Base-by-base conservation (phyloP, 2,888 invertebrate genomes). In the Chaitophorus viminalis region DNA sequence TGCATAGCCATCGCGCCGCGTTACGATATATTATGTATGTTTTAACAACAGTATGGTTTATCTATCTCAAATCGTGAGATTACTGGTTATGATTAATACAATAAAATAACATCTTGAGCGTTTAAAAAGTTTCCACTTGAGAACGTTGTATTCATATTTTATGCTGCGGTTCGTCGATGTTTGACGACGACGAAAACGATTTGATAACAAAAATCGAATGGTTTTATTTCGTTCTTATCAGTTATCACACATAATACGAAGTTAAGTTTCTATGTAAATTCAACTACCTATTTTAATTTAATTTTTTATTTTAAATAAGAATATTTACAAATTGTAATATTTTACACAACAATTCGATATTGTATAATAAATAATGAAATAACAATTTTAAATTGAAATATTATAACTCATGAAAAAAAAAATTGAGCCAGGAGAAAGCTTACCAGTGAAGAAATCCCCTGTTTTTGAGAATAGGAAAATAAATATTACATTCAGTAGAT, bases 1-100 rank as follows among this genome's bases (percentile, higher is more conserved):
- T 83, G 65, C 39, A 75, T 83, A 83, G 25, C 11, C 74, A 31
- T 39, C 65, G 29, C 83, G 83, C 83, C 83, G 83, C 31, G 39
- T 39, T 83, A 52, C 33, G 6, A 17, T 33, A 39, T 9, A 39
- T 8, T 6, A 39, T 39, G 39, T 70, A 31, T 70, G 6, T n/a
- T 3, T 6, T 25, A n/a, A 1, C 14, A 2, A 9, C 11, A 2
- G 46, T 14, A 46, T 72, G 5, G 68, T 25, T 6, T 8, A 21
- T 6, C 25, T 25, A 25, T 5, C 18, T 60, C 18, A 25, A 21
- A 60, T 60, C 60, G 60, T n/a, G n/a, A 60, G 25, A 68, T 68
- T 25, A n/a, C 68, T 8, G 6, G 3, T n/a, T 9, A 29, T 9
- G n/a, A 9, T 25, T 54, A 54, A 8, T 54, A 54, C 54, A 11